Percentiles rank a stretch among this genome's conserved stretches.
Conservation (phyloP, 2,888 invertebrate genomes). For the Galerucella nymphaeae region DNA sequence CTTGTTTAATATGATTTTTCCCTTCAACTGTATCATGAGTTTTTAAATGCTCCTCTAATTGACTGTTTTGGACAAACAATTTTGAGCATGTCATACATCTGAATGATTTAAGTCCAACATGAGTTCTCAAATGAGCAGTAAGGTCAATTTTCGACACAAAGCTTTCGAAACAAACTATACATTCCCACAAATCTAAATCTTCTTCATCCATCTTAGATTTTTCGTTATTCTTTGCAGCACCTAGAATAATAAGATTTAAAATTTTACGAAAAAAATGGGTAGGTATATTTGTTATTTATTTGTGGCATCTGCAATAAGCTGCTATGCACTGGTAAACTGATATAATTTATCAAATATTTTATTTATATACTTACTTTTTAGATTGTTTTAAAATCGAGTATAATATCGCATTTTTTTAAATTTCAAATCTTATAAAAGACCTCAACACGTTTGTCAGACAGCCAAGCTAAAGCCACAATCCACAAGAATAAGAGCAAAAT, state of each 20-base stretch:
- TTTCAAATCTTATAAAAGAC: slow-evolving; percentile 22
- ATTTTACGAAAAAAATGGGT: background rate
- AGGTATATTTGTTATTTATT: background rate
- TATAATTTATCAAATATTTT: background rate
- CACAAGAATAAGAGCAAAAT: slow-evolving; percentile 18
- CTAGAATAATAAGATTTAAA: background rate
- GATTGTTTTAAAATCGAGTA: background rate
- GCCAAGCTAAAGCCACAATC: slow-evolving; percentile 26
- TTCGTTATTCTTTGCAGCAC: background rate
- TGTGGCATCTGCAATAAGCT: background rate
- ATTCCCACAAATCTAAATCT: slow-evolving; percentile 24
- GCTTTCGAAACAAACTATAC: slow-evolving; percentile 27
- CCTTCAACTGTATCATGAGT: slow-evolving; percentile 5
- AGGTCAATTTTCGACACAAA: slow-evolving; percentile 26
- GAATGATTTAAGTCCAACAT: slow-evolving; percentile 29
- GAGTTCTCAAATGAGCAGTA: slow-evolving; percentile 26
- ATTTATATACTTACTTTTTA: background rate
- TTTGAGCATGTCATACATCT: slow-evolving; percentile 23
- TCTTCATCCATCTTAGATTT: slow-evolving; percentile 16
- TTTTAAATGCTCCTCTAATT: slow-evolving; percentile 21
- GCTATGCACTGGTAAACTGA: background rate
- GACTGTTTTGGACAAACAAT: slow-evolving; percentile 25
- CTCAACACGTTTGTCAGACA: slow-evolving; percentile 28
- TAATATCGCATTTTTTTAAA: slow-evolving; percentile 14
- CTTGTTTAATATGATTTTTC: background rate